Base-by-base conservation (phyloP, 2,888 invertebrate genomes). In the Orthosia incerta region DNA sequence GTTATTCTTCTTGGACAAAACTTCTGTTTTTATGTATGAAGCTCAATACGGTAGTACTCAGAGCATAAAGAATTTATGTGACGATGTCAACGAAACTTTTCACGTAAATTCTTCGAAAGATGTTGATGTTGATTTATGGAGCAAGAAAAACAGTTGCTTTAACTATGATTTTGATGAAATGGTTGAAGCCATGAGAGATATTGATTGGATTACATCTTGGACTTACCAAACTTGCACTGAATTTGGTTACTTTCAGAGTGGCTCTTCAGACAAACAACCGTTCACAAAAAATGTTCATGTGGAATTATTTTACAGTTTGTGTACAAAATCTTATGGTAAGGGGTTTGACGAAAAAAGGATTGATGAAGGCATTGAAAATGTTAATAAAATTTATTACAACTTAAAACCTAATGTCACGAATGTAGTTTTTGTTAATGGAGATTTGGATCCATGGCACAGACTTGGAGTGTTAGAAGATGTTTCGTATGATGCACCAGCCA, bases 161-260 rank as follows among this genome's bases (percentile, higher is more conserved):
- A 86, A 91, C 76, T 93, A 92, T 39, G 91, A 93, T 74, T 95
- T 95, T 61, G 89, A 93, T 67, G 83, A 84, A 23, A 88, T 93
- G 86, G 89, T 95, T 20, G 85, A 91, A 69, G 70, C 76, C 26
- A 88, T 91, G 64, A 89, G 87, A 63, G 74, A 87, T 7, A 82
- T 87, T 31, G 89, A 91, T 71, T 89, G 87, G 89, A 75, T 79
- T n/a, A 83, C 87, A 3, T 88, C 94, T 15, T 98, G 98, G 98
- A 94, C 93, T 1, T 98, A 98, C 89, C 98, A 98, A 92, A 98
- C 97, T 0, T 98, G 98, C 91, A 97, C 97, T 5, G 98, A 98
- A 92, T 98, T 97, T 88, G 98, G 98, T 46, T 98, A 97, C 89
- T 98, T 96, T 89, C 98, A 97, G 90, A 97, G 97, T 0, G 96